phyloP scores from a whole-genome alignment of 2,113 vertebrate genomes.

The Microtus ochrogaster region DNA sequence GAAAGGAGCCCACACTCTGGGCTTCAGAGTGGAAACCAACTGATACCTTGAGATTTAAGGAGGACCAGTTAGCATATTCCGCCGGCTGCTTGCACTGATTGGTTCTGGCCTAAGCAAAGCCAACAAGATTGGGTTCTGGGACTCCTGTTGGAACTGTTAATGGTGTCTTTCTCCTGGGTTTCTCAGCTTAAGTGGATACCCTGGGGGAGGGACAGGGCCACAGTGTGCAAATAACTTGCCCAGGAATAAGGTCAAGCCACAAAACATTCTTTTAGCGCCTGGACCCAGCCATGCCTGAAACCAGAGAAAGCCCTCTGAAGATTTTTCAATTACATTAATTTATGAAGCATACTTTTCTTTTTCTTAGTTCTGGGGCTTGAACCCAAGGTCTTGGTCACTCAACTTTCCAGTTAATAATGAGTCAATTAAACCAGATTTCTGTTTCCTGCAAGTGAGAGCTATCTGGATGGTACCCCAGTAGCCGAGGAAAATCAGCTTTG shows the following conservation, averaged over 20 bases:
- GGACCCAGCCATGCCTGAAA: not conserved
- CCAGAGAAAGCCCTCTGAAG: not conserved
- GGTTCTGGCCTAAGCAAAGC: not conserved
- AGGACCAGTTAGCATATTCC: not conserved
- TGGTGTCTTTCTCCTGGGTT: not conserved
- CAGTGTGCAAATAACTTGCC: not conserved
- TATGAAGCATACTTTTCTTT: not conserved
- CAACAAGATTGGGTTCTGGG: not conserved
- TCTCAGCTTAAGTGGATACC: not conserved
- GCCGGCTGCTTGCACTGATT: no score
- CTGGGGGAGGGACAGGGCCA: not conserved
- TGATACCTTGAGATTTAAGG: not conserved
- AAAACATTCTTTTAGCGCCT: not conserved
- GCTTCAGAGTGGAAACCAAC: not conserved
- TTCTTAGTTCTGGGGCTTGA: not conserved
- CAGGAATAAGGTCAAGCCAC: not conserved
- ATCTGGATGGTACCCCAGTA: not conserved
- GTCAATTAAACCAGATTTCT: constrained; percentile 6
- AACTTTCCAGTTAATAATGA: not conserved
- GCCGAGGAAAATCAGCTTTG: not conserved
- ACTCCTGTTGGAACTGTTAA: not conserved
- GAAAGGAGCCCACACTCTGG: not conserved
- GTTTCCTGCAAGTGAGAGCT: not conserved
- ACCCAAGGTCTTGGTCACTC: not conserved
- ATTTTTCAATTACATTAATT: not conserved